Evolutionary conservation across 1,140 invertebrate genomes (phyloP).

Genomic region (Aphelenchoides fujianensis): DNA sequence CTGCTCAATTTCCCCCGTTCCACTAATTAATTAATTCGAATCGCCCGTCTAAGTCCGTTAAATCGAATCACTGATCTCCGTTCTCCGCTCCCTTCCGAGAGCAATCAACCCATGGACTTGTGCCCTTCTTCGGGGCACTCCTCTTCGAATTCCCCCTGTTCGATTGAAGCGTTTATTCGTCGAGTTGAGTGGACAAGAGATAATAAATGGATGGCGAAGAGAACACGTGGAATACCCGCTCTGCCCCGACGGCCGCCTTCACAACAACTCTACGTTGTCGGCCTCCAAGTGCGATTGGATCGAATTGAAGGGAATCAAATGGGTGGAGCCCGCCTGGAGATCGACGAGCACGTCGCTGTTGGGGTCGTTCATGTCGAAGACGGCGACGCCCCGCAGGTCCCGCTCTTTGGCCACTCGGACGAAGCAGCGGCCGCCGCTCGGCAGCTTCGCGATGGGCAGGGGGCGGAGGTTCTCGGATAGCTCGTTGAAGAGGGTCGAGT

Average conservation of each 20-base stretch:
- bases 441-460: neutral
- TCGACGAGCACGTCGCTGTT: constrained; percentile 28
- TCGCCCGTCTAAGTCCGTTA: neutral
- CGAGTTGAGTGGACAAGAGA: too few species aligned
- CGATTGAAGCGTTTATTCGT: too few species aligned
- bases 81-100: too few species aligned
- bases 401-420: constrained; percentile 17
- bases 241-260: too few species aligned
- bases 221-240: too few species aligned
- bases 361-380: constrained; percentile 36
- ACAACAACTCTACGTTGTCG: constrained; percentile 32
- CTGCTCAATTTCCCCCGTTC: neutral
- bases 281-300: constrained; percentile 33
- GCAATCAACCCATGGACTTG: too few species aligned
- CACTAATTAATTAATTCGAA: neutral
- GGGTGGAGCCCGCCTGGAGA: constrained; percentile 27
- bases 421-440: neutral
- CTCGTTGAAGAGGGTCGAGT: neutral
- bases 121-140: too few species aligned
- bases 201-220: too few species aligned
- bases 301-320: constrained; percentile 39
- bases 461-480: neutral
- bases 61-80: neutral
- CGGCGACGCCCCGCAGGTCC: constrained; percentile 30
- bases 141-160: too few species aligned